phyloP scores from a whole-genome alignment of 2,797 vertebrate species.

The Gadopsis bispinosus region DNA sequence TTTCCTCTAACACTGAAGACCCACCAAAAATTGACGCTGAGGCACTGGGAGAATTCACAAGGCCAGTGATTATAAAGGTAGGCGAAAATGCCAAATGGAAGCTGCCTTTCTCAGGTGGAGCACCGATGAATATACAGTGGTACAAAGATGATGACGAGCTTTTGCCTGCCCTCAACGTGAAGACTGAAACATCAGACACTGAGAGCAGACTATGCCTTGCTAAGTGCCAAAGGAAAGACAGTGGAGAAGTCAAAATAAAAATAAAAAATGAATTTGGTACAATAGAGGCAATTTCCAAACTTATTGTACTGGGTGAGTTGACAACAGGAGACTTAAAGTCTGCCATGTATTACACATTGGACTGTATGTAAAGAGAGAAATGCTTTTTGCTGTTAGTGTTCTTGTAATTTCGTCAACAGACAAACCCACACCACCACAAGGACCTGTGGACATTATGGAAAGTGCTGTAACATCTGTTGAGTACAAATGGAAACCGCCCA shows the following conservation, averaged over 20 bases:
- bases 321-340: background rate
- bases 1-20: slow-evolving; percentile 77
- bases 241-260: slow-evolving; percentile 88
- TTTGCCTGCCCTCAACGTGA: slow-evolving; percentile 74
- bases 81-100: slow-evolving; percentile 87
- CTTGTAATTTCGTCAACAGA: slow-evolving; percentile 78
- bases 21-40: slow-evolving; percentile 86
- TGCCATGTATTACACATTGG: background rate
- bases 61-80: slow-evolving; percentile 86
- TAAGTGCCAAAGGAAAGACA: slow-evolving; percentile 86
- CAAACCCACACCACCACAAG: slow-evolving; percentile 89
- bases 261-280: slow-evolving; percentile 89
- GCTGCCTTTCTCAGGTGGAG: slow-evolving; percentile 86
- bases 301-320: slow-evolving; percentile 89
- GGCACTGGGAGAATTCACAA: slow-evolving; percentile 82
- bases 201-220: slow-evolving; percentile 84
- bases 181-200: slow-evolving; percentile 80
- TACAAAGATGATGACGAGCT: slow-evolving; percentile 87
- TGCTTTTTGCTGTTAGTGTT: background rate
- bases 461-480: slow-evolving; percentile 83
- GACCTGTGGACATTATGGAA: slow-evolving; percentile 88
- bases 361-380: background rate
- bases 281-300: slow-evolving; percentile 82
- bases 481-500: slow-evolving; percentile 90
- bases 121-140: slow-evolving; percentile 87